Conservation (phyloP, 2,113 vertebrate species). For the Burhinus bistriatus region DNA sequence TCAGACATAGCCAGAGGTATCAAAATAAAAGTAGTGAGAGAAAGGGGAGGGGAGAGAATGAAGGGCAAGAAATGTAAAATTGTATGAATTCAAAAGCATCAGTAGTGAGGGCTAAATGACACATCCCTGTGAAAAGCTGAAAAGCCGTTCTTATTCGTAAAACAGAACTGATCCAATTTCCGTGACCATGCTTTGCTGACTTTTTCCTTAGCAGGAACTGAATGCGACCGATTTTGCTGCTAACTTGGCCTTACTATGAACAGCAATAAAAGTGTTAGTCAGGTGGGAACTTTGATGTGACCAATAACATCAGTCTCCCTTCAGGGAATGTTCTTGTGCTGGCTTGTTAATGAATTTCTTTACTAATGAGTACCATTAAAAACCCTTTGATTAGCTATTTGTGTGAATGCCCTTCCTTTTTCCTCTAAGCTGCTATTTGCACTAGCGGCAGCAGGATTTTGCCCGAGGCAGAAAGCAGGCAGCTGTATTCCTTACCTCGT, state of each 20-base stretch:
- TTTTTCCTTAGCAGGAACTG: slow-evolving; percentile 40
- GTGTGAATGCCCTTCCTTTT: slow-evolving; percentile 66
- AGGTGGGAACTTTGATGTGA: slow-evolving; percentile 56
- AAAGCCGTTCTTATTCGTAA: neutral
- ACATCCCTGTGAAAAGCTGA: neutral
- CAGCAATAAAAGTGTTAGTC: slow-evolving; percentile 67
- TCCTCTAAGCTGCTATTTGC: neutral
- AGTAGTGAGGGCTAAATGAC: neutral
- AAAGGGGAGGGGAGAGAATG: neutral
- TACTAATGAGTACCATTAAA: slow-evolving; percentile 69
- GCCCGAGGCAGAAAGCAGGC: neutral
- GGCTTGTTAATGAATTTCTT: slow-evolving; percentile 71
- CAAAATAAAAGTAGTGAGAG: neutral
- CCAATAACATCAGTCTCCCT: slow-evolving; percentile 56
- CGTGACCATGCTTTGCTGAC: slow-evolving; percentile 1
- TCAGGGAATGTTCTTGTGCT: slow-evolving; percentile 64
- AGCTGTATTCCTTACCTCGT: neutral
- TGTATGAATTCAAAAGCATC: neutral
- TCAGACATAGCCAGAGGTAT: neutral
- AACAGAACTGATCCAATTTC: neutral
- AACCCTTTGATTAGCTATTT: slow-evolving; percentile 68
- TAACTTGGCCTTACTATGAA: slow-evolving; percentile 60
- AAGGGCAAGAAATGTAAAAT: neutral
- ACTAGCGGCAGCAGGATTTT: neutral
- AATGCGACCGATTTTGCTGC: slow-evolving; percentile 52